Base-by-base conservation (phyloP, 1,140 invertebrate species). In the Cataglyphis hispanica region DNA sequence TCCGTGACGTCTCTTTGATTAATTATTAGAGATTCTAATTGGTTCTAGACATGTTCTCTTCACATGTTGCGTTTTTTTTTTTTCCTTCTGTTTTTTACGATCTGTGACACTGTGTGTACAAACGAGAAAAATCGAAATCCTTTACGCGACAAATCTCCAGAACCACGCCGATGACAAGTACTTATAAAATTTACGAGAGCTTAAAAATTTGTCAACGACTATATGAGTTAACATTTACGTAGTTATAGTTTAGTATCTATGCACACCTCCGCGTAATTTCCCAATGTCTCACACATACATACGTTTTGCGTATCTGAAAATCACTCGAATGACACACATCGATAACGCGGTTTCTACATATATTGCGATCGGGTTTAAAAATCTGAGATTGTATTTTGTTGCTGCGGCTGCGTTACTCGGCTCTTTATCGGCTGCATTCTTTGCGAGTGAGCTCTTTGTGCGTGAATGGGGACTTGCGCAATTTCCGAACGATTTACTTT, bases 181-280 rank as follows among this genome's bases (percentile, higher is more conserved):
- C 66, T 81, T 81, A 81, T 60, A 81, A 81, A 81, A 81, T 81
- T 81, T 81, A 81, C 50, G 78, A 81, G 66, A 81, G 78, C 50
- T 81, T 81, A 81, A 81, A 81, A 81, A 81, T 81, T 81, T 81
- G 78, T 81, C 78, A 81, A 81, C 78, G 66, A 70, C 25, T 81
- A 81, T 50, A 50, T 81, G 72, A 72, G 66, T 81, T 78, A 81
- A 81, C 66, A 81, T 81, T 81, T 81, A 81, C 66, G 34, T 81
- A 81, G 34, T 81, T 67, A 50, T 50, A 78, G 37, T 53, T 78
- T 67, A 81, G 19, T 72, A 53, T 58, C 66, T 67, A 81, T 60
- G 22, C 63, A 70, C 22, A 19, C n/a, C 50, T 6, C 50, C 34
- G 66, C 37, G 46, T 50, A 50, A 50, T 50, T 81, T 70, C n/a